Evolutionary conservation across 23 tunicate species (phyloP).

Genomic region (Halocynthia aurantium): DNA sequence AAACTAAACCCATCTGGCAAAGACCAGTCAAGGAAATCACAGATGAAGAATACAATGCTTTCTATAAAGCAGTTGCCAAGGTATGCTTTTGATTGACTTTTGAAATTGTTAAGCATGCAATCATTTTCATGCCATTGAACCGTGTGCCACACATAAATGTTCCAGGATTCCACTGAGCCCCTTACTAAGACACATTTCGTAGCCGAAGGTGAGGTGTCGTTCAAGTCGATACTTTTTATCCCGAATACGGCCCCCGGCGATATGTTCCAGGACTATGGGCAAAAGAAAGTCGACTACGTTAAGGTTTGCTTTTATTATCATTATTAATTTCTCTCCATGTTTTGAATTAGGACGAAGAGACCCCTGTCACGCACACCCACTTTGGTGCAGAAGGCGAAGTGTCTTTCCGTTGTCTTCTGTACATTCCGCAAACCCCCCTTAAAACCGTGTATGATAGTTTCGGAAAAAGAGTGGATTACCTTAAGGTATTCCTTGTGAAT

Average conservation of each 20-base stretch:
- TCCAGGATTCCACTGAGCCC: slow-evolving; percentile 83
- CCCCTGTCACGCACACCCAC: slow-evolving; percentile 65
- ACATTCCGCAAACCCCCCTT: slow-evolving; percentile 77
- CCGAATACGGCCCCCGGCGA: slow-evolving; percentile 64
- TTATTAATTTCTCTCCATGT: slow-evolving; percentile 12
- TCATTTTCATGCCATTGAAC: background rate
- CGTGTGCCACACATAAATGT: background rate
- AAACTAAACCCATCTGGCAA: slow-evolving; percentile 97
- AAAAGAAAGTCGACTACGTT: slow-evolving; percentile 88
- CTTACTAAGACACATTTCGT: slow-evolving; percentile 93
- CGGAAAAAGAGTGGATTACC: slow-evolving; percentile 70
- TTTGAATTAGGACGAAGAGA: slow-evolving; percentile 43
- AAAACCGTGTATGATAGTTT: slow-evolving; percentile 63
- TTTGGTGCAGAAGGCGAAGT: slow-evolving; percentile 97
- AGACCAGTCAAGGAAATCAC: slow-evolving; percentile 92
- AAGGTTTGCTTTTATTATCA: slow-evolving; percentile 55
- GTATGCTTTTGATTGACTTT: slow-evolving; percentile 24
- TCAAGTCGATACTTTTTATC: slow-evolving; percentile 91
- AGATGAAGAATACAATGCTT: slow-evolving; percentile 88
- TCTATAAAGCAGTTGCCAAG: slow-evolving; percentile 95
- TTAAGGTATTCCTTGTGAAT: slow-evolving; percentile 55
- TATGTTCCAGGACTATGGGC: slow-evolving; percentile 96
- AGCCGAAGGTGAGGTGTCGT: slow-evolving; percentile 98
- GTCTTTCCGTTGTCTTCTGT: slow-evolving; percentile 82
- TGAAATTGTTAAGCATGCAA: background rate